These are phyloP conservation scores for Laspeyria flexula DNA, from an alignment of 2,888 invertebrate genomes.

Conservation along the genomic window DNA sequence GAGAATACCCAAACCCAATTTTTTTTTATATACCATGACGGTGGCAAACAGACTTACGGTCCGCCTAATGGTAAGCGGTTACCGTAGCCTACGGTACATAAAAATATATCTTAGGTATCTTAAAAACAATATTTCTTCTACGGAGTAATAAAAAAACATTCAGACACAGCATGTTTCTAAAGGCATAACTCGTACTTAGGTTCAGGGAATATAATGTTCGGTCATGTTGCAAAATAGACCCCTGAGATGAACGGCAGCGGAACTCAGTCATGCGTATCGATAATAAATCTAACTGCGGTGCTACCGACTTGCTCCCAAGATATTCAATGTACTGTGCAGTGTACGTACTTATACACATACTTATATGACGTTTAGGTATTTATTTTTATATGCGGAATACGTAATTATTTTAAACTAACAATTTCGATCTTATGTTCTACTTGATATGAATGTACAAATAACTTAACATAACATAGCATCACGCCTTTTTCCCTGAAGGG, in stretches of 20 bases:
- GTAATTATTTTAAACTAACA: too few species aligned
- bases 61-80: too few species aligned
- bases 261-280: slow-evolving; percentile 55
- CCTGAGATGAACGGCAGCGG: slow-evolving; percentile 46
- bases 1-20: too few species aligned
- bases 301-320: slow-evolving; percentile 56
- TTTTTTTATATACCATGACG: too few species aligned
- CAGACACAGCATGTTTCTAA: slow-evolving; percentile 1
- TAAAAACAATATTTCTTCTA: neutral
- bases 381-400: too few species aligned
- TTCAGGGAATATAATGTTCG: slow-evolving; percentile 43
- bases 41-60: too few species aligned
- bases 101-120: too few species aligned
- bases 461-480: too few species aligned
- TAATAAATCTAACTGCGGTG: slow-evolving; percentile 59
- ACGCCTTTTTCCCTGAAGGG: too few species aligned
- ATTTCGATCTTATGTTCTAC: too few species aligned
- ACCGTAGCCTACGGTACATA: too few species aligned
- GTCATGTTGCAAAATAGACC: slow-evolving; percentile 46
- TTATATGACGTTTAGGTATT: neutral
- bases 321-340: slow-evolving; percentile 52
- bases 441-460: too few species aligned
- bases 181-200: slow-evolving; percentile 22
- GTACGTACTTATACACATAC: neutral
- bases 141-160: slow-evolving; percentile 3